A percentile compares a stretch with the other conserved stretches of the same genome.
Evolutionary conservation across 2,113 vertebrate species (phyloP).

Genomic region (Tupaia tana): DNA sequence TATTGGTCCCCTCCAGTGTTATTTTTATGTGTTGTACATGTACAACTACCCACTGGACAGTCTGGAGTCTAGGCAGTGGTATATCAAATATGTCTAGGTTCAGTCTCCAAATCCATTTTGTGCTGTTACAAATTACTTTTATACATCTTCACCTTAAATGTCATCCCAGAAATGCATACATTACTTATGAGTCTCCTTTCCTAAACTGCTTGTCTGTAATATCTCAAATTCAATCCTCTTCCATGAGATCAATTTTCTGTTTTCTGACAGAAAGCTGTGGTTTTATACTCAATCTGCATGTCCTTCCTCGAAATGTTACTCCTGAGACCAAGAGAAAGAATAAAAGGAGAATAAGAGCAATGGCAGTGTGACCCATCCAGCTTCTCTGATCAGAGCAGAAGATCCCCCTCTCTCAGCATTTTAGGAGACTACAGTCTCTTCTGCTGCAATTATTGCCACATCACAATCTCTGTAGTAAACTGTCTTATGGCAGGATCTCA

Average conservation of each 20-base stretch:
- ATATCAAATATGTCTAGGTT: not conserved
- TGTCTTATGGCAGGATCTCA: rapidly evolving
- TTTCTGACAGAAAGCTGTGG: not conserved
- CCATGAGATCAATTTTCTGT: not conserved
- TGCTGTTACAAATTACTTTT: not conserved
- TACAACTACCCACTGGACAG: not conserved
- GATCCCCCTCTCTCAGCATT: not conserved
- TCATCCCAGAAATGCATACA: not conserved
- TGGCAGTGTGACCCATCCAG: not conserved
- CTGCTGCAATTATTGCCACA: not conserved
- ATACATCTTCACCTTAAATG: not conserved
- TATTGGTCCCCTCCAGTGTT: not conserved
- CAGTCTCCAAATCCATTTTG: not conserved
- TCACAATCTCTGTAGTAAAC: rapidly evolving
- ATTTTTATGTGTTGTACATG: not conserved
- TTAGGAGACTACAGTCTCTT: not conserved
- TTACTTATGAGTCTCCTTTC: not conserved
- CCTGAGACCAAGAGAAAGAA: not conserved
- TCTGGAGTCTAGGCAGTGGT: not conserved
- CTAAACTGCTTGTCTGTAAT: not conserved
- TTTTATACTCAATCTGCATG: not conserved
- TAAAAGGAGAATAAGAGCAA: not conserved
- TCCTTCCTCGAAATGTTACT: not conserved
- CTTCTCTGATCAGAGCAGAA: not conserved
- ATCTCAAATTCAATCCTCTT: not conserved